Evolutionary conservation across 2,888 invertebrate genomes (phyloP).

Genomic region (Zaprionus lineosus): DNA sequence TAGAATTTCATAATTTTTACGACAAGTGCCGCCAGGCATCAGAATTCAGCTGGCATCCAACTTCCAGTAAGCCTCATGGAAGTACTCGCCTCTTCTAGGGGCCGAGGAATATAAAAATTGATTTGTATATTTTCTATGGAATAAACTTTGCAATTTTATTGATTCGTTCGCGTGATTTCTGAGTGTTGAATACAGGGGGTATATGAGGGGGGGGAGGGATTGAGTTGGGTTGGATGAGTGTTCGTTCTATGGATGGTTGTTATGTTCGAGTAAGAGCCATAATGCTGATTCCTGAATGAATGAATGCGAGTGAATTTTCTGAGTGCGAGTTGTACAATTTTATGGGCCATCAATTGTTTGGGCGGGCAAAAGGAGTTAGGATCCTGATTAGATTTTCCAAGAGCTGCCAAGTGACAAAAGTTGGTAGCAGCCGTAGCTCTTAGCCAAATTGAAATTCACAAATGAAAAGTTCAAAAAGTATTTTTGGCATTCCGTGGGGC

Average conservation of each 20-base stretch:
- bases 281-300: slow-evolving; percentile 31
- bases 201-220: too few species aligned
- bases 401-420: slow-evolving; percentile 32
- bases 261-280: slow-evolving; percentile 7
- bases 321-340: slow-evolving; percentile 8
- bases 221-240: too few species aligned
- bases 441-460: slow-evolving; percentile 44
- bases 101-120: slow-evolving; percentile 52
- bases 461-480: slow-evolving; percentile 26
- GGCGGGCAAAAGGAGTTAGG: slow-evolving; percentile 12
- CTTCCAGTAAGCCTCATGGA: slow-evolving; percentile 23
- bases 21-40: slow-evolving; percentile 48
- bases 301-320: not conserved
- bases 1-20: slow-evolving; percentile 71
- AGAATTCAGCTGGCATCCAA: not conserved
- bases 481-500: slow-evolving; percentile 10
- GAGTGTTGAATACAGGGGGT: slow-evolving; percentile 9
- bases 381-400: slow-evolving; percentile 27
- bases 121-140: slow-evolving; percentile 70
- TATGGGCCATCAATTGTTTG: slow-evolving; percentile 20
- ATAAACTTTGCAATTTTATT: slow-evolving; percentile 71
- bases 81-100: slow-evolving; percentile 28
- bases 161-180: slow-evolving; percentile 58
- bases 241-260: not conserved
- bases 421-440: slow-evolving; percentile 37